Evolutionary conservation across 2,888 invertebrate species (phyloP).

Genomic region (Drosophila barbarae): DNA sequence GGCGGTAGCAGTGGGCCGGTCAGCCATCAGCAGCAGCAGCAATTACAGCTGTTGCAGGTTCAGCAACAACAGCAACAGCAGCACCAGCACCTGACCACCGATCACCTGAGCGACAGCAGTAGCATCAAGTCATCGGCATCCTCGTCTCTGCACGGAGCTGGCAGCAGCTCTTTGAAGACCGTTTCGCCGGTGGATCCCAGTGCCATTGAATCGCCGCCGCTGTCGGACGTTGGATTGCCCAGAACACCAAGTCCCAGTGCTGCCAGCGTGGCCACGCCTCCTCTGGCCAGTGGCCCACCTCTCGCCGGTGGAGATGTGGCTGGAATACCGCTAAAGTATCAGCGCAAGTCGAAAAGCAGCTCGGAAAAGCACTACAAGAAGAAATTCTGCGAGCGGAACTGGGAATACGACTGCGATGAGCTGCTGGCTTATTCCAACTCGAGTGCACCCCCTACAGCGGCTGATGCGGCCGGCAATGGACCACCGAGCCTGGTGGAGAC

Average conservation of each 20-base stretch:
- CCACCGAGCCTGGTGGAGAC: constrained; percentile 51
- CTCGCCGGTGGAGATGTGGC: constrained; percentile 21
- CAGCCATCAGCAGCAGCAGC: constrained; percentile 49
- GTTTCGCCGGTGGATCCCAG: constrained; percentile 78
- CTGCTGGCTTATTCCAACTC: constrained; percentile 73
- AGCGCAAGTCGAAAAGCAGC: constrained; percentile 81
- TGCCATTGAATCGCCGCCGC: constrained; percentile 81
- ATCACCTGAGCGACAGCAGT: constrained; percentile 77
- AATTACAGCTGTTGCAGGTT: constrained; percentile 73
- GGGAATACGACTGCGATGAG: constrained; percentile 81
- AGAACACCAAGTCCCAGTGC: constrained; percentile 79
- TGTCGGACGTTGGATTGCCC: constrained; percentile 79
- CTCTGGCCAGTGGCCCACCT: constrained; percentile 57
- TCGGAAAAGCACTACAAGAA: constrained; percentile 88
- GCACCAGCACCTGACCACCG: constrained; percentile 65
- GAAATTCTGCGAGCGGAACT: constrained; percentile 89
- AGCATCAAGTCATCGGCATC: constrained; percentile 75
- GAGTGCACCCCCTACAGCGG: constrained; percentile 68
- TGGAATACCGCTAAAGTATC: constrained; percentile 82
- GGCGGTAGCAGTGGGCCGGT: constrained; percentile 31
- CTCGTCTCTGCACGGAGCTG: constrained; percentile 55
- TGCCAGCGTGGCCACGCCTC: constrained; percentile 75
- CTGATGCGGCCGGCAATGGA: constrained; percentile 75
- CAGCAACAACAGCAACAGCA: constrained; percentile 59
- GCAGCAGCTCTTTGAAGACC: constrained; percentile 60